Conservation (phyloP, 1,140 invertebrate genomes). For the Papilio polyxenes region DNA sequence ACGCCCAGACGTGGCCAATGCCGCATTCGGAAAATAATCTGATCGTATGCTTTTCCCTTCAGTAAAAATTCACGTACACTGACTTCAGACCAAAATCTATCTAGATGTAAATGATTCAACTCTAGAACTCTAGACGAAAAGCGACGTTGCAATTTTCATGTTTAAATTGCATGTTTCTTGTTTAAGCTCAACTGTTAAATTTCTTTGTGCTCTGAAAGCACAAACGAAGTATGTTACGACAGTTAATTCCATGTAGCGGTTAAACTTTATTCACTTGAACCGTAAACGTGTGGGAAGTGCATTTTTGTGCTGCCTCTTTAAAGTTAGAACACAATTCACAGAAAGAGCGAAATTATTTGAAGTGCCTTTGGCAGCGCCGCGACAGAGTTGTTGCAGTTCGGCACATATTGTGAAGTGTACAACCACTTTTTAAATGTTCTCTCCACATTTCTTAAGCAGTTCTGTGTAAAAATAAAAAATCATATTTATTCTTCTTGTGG, state of each 20-base stretch:
- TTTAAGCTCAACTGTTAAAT: neutral
- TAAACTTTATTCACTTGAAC: constrained; percentile 25
- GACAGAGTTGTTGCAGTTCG: constrained; percentile 22
- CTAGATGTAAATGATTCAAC: neutral
- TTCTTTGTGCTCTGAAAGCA: neutral
- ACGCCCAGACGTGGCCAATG: too few relatives aligned
- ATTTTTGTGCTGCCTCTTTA: neutral
- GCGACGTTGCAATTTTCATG: neutral
- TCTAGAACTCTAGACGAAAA: neutral
- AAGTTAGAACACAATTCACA: constrained; percentile 17
- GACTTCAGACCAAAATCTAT: neutral
- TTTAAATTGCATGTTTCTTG: neutral
- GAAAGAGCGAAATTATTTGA: constrained; percentile 24
- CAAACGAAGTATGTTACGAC: constrained; percentile 24
- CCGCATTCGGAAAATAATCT: too few relatives aligned
- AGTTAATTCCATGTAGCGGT: neutral
- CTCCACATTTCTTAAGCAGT: neutral
- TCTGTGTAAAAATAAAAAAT: neutral
- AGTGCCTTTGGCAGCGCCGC: constrained; percentile 26
- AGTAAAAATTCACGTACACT: neutral
- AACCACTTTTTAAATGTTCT: neutral
- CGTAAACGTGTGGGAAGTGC: neutral
- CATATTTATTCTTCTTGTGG: neutral
- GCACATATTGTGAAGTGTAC: neutral
- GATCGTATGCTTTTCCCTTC: neutral